A percentile compares a stretch with the other conserved stretches of the same genome.
phyloP scores from a whole-genome alignment of 2,113 vertebrate species.

The Sprattus sprattus region DNA sequence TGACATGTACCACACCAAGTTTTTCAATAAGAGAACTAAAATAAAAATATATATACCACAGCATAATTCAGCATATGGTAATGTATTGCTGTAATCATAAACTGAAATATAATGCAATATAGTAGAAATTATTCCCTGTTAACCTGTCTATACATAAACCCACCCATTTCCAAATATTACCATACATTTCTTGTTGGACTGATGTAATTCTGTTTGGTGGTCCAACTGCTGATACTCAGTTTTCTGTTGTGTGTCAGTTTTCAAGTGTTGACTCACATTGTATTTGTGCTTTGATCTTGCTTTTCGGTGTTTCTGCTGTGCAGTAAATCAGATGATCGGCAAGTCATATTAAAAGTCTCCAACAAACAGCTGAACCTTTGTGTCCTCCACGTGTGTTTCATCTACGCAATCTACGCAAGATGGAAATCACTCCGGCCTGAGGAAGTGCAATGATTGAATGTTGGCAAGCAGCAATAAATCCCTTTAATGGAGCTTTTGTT shows the following conservation, averaged over 20 bases:
- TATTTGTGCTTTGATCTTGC: neutral
- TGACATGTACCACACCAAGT: neutral
- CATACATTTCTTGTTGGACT: neutral
- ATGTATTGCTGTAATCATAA: too few species aligned
- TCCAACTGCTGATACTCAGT: neutral
- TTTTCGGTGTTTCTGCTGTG: neutral
- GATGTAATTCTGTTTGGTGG: neutral
- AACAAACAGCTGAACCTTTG: neutral
- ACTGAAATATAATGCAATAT: neutral
- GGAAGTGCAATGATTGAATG: neutral
- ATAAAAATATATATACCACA: neutral
- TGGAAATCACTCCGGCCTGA: neutral
- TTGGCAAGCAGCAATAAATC: neutral
- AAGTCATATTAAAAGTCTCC: neutral
- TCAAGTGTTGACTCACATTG: neutral
- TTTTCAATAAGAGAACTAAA: neutral
- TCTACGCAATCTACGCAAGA: neutral
- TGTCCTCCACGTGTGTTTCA: neutral
- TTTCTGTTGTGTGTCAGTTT: neutral
- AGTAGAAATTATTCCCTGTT: neutral
- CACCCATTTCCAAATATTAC: neutral
- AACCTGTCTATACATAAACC: too few species aligned
- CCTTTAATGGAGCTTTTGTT: neutral
- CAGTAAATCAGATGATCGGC: neutral
- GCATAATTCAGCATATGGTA: too few species aligned